phyloP scores from a whole-genome alignment of 2,113 vertebrate genomes.

The Tragelaphus scriptus region DNA sequence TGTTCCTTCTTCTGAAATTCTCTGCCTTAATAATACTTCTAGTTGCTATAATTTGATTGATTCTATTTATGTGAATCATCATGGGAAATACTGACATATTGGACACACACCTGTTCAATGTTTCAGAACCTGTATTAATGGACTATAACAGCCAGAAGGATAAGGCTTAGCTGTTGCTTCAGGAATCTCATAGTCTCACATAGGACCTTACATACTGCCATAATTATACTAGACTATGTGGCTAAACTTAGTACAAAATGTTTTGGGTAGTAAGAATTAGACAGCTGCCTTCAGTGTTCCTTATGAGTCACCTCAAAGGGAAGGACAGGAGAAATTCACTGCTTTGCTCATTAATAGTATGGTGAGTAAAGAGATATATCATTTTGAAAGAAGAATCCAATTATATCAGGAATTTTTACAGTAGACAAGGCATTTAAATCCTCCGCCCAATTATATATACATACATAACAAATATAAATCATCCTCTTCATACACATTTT shows the following conservation, averaged over 20 bases:
- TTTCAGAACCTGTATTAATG: not conserved
- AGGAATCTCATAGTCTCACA: not conserved
- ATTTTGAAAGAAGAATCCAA: not conserved
- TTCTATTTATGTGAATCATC: not conserved
- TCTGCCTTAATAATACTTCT: not conserved
- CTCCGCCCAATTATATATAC: not conserved
- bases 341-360: not conserved
- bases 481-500: not conserved
- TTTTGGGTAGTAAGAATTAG: not conserved
- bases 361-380: not conserved
- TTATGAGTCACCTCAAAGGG: not conserved
- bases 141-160: not conserved
- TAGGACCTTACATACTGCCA: not conserved
- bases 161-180: not conserved
- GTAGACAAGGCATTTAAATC: not conserved
- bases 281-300: not conserved
- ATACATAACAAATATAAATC: not conserved
- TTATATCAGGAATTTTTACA: not conserved
- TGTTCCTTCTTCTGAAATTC: not conserved
- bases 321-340: not conserved
- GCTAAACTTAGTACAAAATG: not conserved
- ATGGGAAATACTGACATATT: not conserved
- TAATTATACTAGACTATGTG: not conserved
- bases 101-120: not conserved
- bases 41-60: not conserved